Conservation (phyloP, 2,888 invertebrate genomes). For the Tyria jacobaeae region DNA sequence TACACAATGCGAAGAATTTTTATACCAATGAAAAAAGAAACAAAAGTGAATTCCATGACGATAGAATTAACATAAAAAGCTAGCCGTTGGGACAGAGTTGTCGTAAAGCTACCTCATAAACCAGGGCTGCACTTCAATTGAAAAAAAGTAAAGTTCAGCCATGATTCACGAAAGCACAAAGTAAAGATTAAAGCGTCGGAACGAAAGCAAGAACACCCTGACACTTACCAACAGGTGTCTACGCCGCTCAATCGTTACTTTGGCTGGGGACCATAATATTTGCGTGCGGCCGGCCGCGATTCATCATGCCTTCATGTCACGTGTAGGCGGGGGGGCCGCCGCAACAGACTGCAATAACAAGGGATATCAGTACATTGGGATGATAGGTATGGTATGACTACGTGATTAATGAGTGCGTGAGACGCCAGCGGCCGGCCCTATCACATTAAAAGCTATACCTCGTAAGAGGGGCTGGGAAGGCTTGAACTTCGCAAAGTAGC, state of each 20-base stretch:
- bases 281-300: conserved; percentile 83
- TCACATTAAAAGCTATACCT: conserved; percentile 86
- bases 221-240: conserved; percentile 86
- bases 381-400: conserved; percentile 73
- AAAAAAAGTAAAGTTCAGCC: conserved; percentile 61
- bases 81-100: conserved; percentile 50
- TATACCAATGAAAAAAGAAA: conserved; percentile 33
- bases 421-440: conserved; percentile 74
- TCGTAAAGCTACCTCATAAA: conserved; percentile 58
- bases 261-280: conserved; percentile 76
- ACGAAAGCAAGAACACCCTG: conserved; percentile 85
- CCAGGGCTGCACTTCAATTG: conserved; percentile 48
- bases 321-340: conserved; percentile 76
- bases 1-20: conserved; percentile 44
- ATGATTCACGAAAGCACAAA: conserved; percentile 82
- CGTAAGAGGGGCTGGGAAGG: conserved; percentile 91
- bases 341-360: conserved; percentile 84
- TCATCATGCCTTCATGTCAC: conserved; percentile 83
- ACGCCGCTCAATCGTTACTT: conserved; percentile 85
- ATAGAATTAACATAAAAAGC: conserved; percentile 48
- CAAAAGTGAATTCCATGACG: conserved; percentile 40
- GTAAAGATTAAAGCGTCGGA: conserved; percentile 85
- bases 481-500: conserved; percentile 92
- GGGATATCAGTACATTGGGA: conserved; percentile 80
- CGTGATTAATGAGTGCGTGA: conserved; percentile 84